phyloP scores from a whole-genome alignment of 1,140 invertebrate species.

The Lepidotrigona ventralis region DNA sequence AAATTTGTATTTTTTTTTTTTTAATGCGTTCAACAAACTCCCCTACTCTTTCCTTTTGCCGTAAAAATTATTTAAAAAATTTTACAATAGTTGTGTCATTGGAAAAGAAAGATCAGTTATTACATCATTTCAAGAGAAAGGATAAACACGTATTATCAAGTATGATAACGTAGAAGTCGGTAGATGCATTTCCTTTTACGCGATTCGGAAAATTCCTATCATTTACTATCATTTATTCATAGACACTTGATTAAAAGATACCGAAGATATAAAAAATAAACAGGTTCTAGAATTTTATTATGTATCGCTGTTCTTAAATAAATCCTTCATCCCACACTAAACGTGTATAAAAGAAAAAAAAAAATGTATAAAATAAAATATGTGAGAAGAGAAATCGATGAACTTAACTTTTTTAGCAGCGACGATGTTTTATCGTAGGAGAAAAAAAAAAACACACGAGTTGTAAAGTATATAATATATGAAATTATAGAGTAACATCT shows the following conservation, averaged over 20 bases:
- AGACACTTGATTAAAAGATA: not conserved
- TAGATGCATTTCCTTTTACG: conserved; percentile 31
- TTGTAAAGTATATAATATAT: not conserved
- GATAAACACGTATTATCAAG: conserved; percentile 26
- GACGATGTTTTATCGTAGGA: not conserved
- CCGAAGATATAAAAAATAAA: not conserved
- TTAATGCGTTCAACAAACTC: not conserved
- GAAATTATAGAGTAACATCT: not conserved
- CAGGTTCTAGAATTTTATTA: not conserved
- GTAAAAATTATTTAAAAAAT: not conserved
- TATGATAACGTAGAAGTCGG: not conserved
- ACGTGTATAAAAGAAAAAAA: not conserved
- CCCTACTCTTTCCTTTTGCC: not conserved
- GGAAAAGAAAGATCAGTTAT: conserved; percentile 31
- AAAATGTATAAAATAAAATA: not conserved
- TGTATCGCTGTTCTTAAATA: not conserved
- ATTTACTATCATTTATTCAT: not conserved
- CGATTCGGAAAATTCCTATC: conserved; percentile 4
- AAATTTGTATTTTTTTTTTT: too few relatives aligned
- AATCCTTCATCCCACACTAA: not conserved
- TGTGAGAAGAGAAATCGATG: not conserved
- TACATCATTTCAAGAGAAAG: conserved; percentile 40
- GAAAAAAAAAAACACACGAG: not conserved
- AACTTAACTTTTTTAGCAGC: not conserved
- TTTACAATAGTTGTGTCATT: conserved; percentile 24